Percentiles rank a stretch among this genome's conserved stretches.
phyloP scores from a whole-genome alignment of 2,888 invertebrate genomes.

The Scaptodrosophila latifasciaeformis region DNA sequence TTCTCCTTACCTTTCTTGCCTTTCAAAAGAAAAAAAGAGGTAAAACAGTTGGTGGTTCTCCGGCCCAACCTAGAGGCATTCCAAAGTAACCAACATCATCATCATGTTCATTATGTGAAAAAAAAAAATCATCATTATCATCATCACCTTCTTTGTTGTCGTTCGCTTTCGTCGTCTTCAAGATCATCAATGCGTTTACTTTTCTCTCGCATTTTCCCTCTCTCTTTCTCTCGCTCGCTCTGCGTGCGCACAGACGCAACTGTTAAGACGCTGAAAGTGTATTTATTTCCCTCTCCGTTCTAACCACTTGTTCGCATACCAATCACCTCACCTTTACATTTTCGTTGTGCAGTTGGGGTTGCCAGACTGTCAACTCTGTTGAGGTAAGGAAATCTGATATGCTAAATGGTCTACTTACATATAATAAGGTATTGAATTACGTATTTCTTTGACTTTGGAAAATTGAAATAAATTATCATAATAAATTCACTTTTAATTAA shows the following conservation, averaged over 20 bases:
- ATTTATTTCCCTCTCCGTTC: conserved; percentile 25
- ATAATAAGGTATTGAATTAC: too few species aligned
- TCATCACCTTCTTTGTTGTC: neutral
- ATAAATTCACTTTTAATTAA: too few species aligned
- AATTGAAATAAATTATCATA: too few species aligned
- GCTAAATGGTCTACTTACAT: too few species aligned
- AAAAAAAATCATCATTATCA: conserved; percentile 10
- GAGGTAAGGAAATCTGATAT: too few species aligned
- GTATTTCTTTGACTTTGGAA: too few species aligned
- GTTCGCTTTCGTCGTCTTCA: conserved; percentile 11
- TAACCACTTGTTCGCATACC: conserved; percentile 48
- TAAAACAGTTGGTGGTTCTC: conserved; percentile 42
- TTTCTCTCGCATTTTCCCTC: conserved; percentile 44
- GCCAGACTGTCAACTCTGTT: conserved; percentile 54
- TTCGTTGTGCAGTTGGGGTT: conserved; percentile 31
- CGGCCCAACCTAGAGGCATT: too few species aligned
- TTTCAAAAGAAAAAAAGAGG: too few species aligned
- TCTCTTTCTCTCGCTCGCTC: too few species aligned
- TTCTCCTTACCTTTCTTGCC: conserved; percentile 37
- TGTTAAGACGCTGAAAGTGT: conserved; percentile 38
- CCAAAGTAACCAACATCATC: conserved; percentile 12
- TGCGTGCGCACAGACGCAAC: conserved; percentile 16
- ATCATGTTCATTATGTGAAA: conserved; percentile 18
- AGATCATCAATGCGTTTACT: conserved; percentile 32
- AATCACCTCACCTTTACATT: too few species aligned